Conservation (phyloP, 2,888 invertebrate genomes). For the Andrena haemorrhoa region DNA sequence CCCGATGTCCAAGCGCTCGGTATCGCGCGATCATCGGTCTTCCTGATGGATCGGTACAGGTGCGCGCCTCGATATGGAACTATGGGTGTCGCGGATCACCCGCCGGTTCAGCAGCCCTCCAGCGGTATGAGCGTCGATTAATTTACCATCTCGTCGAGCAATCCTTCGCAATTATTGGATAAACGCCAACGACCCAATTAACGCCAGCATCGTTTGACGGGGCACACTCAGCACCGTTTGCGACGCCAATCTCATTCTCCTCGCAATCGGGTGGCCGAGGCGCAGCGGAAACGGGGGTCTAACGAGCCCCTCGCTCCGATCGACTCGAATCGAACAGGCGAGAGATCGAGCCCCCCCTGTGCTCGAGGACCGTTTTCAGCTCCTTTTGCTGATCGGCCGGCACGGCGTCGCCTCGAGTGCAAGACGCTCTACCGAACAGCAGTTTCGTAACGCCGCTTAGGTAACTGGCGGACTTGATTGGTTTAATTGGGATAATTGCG, state of each 20-base stretch:
- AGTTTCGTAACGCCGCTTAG: conserved; percentile 31
- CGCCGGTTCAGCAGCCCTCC: conserved; percentile 33
- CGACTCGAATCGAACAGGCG: conserved; percentile 3
- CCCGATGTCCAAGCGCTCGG: conserved; percentile 70
- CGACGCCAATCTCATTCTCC: neutral
- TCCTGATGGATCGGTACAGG: conserved; percentile 81
- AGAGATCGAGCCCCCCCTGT: neutral
- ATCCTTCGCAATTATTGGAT: conserved; percentile 57
- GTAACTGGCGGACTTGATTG: neutral
- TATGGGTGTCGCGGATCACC: conserved; percentile 63
- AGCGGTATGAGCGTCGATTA: conserved; percentile 31
- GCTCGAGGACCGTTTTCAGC: neutral
- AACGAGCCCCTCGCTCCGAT: conserved; percentile 35
- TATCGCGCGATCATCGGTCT: conserved; percentile 78
- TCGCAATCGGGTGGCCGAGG: neutral
- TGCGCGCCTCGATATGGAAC: conserved; percentile 76
- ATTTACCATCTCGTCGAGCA: conserved; percentile 45
- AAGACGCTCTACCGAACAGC: conserved; percentile 2
- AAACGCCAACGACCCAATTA: conserved; percentile 66
- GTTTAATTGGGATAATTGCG: conserved; percentile 32
- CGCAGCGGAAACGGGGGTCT: conserved; percentile 1
- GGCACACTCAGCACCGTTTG: neutral
- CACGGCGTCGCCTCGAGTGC: neutral
- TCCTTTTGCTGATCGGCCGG: conserved; percentile 17
- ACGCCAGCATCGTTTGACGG: conserved; percentile 23